Evolutionary conservation across 2,797 vertebrate species (phyloP), one percentile per base, ranked within the genome.

Genomic region (Knipowitschia caucasica): DNA sequence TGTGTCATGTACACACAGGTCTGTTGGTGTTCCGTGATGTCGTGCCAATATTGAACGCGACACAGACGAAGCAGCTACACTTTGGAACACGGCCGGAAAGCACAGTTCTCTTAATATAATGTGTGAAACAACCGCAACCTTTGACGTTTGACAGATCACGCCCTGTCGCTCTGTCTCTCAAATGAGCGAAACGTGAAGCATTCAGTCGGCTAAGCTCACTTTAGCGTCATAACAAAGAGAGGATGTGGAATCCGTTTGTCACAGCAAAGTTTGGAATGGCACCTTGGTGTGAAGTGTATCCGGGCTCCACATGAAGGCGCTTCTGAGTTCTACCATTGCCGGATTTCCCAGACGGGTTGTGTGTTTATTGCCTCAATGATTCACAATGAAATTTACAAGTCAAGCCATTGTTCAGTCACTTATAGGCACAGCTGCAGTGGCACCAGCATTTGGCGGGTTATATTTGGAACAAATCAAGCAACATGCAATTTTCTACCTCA

Each of bases 141-240:
- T 40, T 24, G 30, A 30, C 26, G 20, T 15, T 24, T 39, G 42
- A 50, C 44, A 56, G 39, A 27, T 40, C n/a, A 2, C 36, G 60
- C 67, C 50, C 69, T 50, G 51, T 25, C 53, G 39, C 65, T 50
- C 21, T 57, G 59, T 62, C 69, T 64, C 39, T 77, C 62, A 60
- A 44, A 51, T 33, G 39, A 6, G 6, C 50, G 8, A 46, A 62
- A 57, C 11, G 52, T 55, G 36, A 52, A 61, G 55, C 46, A 64
- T 43, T 67, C 33, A 56, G 59, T 18, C 26, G 30, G 27, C 10
- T 31, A 30, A 20, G 27, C 45, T 6, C 27, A 30, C 44, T 30
- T 30, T 11, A 30, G 14, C 7, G 9, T 47, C 45, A 47, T 47
- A 30, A 29, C 10, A 26, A 27, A 25, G 24, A n/a, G 24, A 27